Percentiles rank a stretch among this genome's conserved stretches.
Conservation (phyloP, 2,888 invertebrate genomes). For the Sipha maydis region DNA sequence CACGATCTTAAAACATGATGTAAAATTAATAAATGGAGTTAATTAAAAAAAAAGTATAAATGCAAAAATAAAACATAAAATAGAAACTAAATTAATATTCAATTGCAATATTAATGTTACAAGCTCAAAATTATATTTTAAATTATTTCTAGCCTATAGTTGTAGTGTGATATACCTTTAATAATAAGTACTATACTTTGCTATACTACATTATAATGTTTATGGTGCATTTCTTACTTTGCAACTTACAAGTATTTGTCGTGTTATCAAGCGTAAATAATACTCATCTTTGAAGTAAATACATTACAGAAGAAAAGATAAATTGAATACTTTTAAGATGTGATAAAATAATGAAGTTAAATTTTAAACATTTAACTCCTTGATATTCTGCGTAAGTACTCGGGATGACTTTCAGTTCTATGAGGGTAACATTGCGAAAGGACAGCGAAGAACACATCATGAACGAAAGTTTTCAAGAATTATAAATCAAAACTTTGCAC, state of each 20-base stretch:
- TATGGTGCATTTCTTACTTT: background rate
- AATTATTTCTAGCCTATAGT: background rate
- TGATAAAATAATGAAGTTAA: background rate
- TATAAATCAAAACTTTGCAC: constrained; percentile 25
- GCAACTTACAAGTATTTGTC: background rate
- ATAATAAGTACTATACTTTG: too few species aligned
- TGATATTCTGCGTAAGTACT: background rate
- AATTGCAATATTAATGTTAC: background rate
- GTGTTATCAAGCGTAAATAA: background rate
- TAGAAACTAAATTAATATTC: too few species aligned
- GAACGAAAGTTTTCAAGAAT: constrained; percentile 24
- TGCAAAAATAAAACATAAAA: too few species aligned
- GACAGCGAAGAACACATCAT: background rate
- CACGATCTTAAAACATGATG: too few species aligned
- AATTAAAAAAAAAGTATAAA: background rate
- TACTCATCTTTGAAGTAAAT: background rate
- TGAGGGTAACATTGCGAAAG: background rate
- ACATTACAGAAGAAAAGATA: background rate
- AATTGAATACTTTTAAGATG: background rate
- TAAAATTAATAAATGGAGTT: background rate
- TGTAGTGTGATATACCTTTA: background rate
- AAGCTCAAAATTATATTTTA: background rate
- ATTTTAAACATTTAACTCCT: background rate
- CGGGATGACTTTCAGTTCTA: background rate
- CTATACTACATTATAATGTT: background rate